These are phyloP conservation scores for Pinna nobilis DNA, from an alignment of 1,140 invertebrate species.

Conservation along the genomic window DNA sequence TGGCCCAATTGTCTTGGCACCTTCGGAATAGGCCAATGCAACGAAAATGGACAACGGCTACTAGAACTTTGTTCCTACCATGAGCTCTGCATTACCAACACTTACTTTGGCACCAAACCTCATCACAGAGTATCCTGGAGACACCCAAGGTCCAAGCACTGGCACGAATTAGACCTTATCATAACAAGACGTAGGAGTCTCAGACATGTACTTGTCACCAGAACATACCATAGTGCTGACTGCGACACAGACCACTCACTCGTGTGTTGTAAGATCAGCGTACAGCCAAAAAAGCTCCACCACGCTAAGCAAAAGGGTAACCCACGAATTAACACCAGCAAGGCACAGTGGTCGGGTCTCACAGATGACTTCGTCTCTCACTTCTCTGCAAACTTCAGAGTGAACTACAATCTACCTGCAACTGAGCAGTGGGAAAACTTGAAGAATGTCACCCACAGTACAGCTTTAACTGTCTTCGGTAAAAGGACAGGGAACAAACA, in stretches of 20 bases:
- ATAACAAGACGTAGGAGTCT: constrained; percentile 9
- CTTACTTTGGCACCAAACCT: constrained; percentile 32
- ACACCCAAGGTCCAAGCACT: constrained; percentile 45
- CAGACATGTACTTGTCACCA: too few relatives aligned
- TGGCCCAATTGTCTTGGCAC: constrained; percentile 24
- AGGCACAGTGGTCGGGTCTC: not conserved
- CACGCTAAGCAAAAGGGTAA: constrained; percentile 13
- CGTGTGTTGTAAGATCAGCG: constrained; percentile 18
- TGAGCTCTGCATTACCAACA: not conserved
- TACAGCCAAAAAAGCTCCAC: constrained; percentile 34
- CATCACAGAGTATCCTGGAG: constrained; percentile 48
- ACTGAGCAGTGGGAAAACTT: constrained; percentile 3
- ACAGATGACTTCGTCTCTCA: not conserved
- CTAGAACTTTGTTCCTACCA: constrained; percentile 40
- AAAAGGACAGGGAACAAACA: not conserved
- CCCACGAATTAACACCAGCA: constrained; percentile 21
- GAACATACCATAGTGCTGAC: constrained; percentile 47
- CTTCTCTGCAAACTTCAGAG: not conserved
- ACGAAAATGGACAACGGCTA: constrained; percentile 45
- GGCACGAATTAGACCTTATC: constrained; percentile 47
- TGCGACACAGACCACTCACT: constrained; percentile 46
- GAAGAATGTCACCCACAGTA: not conserved
- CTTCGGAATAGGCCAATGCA: constrained; percentile 38
- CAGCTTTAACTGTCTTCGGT: constrained; percentile 1
- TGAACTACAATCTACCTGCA: not conserved